Percentiles rank a stretch among this genome's conserved stretches.
Evolutionary conservation across 1,140 invertebrate genomes (phyloP).

Genomic region (Agraylea sexmaculata): DNA sequence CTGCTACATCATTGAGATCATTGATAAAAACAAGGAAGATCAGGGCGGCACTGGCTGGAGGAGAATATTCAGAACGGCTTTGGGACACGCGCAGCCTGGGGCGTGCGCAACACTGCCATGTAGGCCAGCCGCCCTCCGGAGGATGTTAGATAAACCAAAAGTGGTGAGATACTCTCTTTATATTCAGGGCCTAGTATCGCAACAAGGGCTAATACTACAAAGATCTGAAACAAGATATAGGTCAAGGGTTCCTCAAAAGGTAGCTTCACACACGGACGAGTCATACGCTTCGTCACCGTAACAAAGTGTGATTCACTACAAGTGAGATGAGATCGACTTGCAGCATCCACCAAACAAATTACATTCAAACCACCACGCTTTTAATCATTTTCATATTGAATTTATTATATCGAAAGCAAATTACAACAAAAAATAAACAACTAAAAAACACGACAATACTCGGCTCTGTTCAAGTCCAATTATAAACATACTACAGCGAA

Average conservation of each 20-base stretch:
- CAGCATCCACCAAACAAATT: too few species aligned
- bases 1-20: constrained; percentile 7
- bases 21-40: constrained; percentile 4
- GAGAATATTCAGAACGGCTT: constrained; percentile 9
- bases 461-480: too few species aligned
- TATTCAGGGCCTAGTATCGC: neutral
- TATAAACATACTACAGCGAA: too few species aligned
- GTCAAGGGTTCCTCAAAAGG: constrained; percentile 21
- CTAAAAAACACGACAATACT: too few species aligned
- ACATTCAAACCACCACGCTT: too few species aligned
- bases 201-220: neutral
- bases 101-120: constrained; percentile 10
- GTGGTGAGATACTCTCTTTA: constrained; percentile 13
- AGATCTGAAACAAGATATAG: constrained; percentile 7
- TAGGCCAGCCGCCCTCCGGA: constrained; percentile 12
- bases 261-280: too few species aligned
- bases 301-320: too few species aligned
- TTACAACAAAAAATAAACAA: too few species aligned
- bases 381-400: too few species aligned
- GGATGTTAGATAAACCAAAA: constrained; percentile 21
- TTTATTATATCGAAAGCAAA: too few species aligned
- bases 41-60: constrained; percentile 14
- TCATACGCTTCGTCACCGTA: too few species aligned
- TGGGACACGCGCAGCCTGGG: constrained; percentile 8
- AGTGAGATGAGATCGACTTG: too few species aligned